Conservation (phyloP, 2,888 invertebrate species). For the Heterodera filipjevi region DNA sequence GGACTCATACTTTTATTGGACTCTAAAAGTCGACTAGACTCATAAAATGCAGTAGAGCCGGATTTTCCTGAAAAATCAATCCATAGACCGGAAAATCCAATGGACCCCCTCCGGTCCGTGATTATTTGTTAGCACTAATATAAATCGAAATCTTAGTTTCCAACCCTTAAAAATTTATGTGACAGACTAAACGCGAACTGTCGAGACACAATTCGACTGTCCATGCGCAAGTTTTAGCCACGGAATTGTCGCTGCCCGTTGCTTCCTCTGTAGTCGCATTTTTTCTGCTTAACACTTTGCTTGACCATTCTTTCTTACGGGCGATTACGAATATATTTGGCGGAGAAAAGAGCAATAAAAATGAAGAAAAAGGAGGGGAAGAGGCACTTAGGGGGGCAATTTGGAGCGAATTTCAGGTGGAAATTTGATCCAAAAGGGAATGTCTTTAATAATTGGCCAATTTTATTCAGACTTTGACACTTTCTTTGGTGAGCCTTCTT, state of each 20-base stretch:
- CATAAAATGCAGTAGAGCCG: too few species aligned
- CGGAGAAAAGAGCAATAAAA: neutral
- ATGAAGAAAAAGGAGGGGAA: neutral
- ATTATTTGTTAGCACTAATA: too few species aligned
- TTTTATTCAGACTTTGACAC: constrained; percentile 34
- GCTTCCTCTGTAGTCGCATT: constrained; percentile 30
- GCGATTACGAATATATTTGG: constrained; percentile 6
- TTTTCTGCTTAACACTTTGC: constrained; percentile 32
- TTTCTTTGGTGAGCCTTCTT: constrained; percentile 37
- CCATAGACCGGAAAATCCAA: too few species aligned
- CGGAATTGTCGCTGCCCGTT: constrained; percentile 39
- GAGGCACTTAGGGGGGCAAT: constrained; percentile 15
- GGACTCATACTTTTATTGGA: too few species aligned
- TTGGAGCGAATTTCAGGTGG: constrained; percentile 40
- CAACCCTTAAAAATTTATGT: too few species aligned
- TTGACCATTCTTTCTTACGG: constrained; percentile 34
- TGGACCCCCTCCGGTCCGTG: too few species aligned
- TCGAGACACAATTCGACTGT: constrained; percentile 29
- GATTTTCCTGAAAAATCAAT: too few species aligned
- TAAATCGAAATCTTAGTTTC: too few species aligned
- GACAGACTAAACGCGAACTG: constrained; percentile 35
- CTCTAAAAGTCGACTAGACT: too few species aligned
- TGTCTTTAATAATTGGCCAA: neutral
- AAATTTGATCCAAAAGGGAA: neutral
- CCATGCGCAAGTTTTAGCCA: constrained; percentile 37